Conservation (phyloP, 2,113 vertebrate species). For the Panurus biarmicus region DNA sequence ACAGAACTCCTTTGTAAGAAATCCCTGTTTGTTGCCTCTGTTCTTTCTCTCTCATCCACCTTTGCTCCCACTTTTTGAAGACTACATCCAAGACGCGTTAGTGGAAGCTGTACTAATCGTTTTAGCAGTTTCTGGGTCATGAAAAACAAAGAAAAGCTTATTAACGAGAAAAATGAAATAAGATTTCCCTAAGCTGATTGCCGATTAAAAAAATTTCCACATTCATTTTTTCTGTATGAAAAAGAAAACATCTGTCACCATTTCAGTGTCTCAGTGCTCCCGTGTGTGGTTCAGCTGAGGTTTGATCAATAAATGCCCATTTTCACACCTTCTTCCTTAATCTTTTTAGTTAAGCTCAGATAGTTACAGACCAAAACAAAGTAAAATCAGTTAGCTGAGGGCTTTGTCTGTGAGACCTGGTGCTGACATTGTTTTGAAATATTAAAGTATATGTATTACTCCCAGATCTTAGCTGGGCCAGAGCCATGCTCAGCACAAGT, state of each 20-base stretch:
- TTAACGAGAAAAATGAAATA: slow-evolving; percentile 39
- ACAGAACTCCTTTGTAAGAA: not conserved
- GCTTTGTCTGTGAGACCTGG: rapidly evolving
- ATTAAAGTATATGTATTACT: not conserved
- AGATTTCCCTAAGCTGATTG: slow-evolving; percentile 43
- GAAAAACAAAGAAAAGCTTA: slow-evolving; percentile 60
- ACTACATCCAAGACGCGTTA: not conserved
- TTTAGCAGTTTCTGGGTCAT: slow-evolving; percentile 50
- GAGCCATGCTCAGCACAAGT: not conserved
- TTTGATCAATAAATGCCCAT: not conserved
- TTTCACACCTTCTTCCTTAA: not conserved
- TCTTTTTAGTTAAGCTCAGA: slow-evolving; percentile 1
- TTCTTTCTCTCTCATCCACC: not conserved
- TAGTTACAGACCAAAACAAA: not conserved
- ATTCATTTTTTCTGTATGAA: slow-evolving; percentile 14
- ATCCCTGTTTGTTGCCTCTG: not conserved
- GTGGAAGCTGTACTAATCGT: not conserved
- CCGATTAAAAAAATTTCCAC: not conserved
- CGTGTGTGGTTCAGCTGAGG: not conserved
- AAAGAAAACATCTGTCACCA: slow-evolving; percentile 48
- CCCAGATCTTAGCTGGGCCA: not conserved
- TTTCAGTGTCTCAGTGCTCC: not conserved
- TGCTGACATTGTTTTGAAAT: not conserved
- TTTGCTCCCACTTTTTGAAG: not conserved
- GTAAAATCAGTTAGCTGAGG: not conserved